Conservation (phyloP, 92 coral and sea anemone species). For the Palythoa grandiflora region DNA sequence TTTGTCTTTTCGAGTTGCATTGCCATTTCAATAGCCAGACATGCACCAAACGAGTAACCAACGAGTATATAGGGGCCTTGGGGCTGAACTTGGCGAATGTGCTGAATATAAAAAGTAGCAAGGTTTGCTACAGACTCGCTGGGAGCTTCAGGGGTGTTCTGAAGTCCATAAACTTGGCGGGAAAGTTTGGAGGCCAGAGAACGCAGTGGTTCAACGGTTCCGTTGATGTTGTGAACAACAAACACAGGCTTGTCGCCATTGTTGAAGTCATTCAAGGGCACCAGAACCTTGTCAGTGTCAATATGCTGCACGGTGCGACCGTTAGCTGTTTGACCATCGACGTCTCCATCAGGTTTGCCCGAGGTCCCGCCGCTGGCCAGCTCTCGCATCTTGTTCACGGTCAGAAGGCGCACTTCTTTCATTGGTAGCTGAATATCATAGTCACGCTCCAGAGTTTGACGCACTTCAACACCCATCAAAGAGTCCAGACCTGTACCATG, state of each 20-base stretch:
- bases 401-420: conserved; percentile 85
- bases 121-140: conserved; percentile 65
- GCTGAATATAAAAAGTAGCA: conserved; percentile 67
- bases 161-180: conserved; percentile 81
- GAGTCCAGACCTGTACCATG: conserved; percentile 76
- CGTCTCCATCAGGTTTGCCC: conserved; percentile 36
- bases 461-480: conserved; percentile 88
- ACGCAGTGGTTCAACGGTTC: conserved; percentile 80
- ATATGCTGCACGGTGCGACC: conserved; percentile 33
- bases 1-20: conserved; percentile 83
- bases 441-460: conserved; percentile 88
- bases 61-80: conserved; percentile 79
- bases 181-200: conserved; percentile 67
- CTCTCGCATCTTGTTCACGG: conserved; percentile 79
- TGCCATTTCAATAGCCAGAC: conserved; percentile 87
- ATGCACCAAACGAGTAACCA: conserved; percentile 89
- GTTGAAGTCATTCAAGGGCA: conserved; percentile 71
- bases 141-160: conserved; percentile 73
- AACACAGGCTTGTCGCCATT: conserved; percentile 76
- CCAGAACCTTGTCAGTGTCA: conserved; percentile 47
- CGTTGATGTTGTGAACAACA: conserved; percentile 80
- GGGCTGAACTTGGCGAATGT: conserved; percentile 69
- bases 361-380: conserved; percentile 61
- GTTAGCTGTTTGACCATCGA: background rate
- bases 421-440: conserved; percentile 79